Evolutionary conservation across 2,888 invertebrate genomes (phyloP), one percentile per base, ranked within the genome.

Genomic region (Clitarchus hookeri): DNA sequence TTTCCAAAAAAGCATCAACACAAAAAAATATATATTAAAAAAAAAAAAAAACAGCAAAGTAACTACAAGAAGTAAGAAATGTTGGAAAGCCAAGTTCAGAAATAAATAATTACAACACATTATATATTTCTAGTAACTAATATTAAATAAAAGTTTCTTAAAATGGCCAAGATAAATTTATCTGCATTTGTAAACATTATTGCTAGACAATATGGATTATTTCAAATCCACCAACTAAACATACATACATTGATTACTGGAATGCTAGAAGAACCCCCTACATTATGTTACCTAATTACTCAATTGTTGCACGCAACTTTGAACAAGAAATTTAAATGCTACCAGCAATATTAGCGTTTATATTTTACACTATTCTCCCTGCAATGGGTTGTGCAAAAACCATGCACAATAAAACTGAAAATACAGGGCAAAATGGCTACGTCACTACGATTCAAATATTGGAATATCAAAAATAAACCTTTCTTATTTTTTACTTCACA

Each of bases 391-490:
- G 65, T 23, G n/a, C 65, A 65, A 65, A 65, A 65, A 82, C 82
- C 44, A 27, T 82, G 44, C 36, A 12, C 16, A 82, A 19, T 36
- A 27, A 27, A 82, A 82, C 27, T 82, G 82, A 82, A 82, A 82
- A 82, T 44, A 82, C 82, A 82, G 82, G 82, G 82, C 82, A 82
- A 82, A 82, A 27, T 36, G 82, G 44, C 65, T 65, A 65, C 65
- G 19, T 65, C 65, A 65, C 65, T 65, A 65, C 65, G 65, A 12
- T 82, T 44, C 44, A 82, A 82, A 82, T 27, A 82, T 36, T 82
- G 82, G 27, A 36, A 82, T 82, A 82, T 82, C 82, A 82, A 82
- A 82, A 82, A 82, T 82, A 82, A 82, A 82, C 27, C 65, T 82
- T 82, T 82, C 26, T 26, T 82, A 44, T 44, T 36, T 44, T 19